A percentile compares a stretch with the other conserved stretches of the same genome.
phyloP scores from a whole-genome alignment of 2,113 vertebrate species.

The Stegastes partitus region DNA sequence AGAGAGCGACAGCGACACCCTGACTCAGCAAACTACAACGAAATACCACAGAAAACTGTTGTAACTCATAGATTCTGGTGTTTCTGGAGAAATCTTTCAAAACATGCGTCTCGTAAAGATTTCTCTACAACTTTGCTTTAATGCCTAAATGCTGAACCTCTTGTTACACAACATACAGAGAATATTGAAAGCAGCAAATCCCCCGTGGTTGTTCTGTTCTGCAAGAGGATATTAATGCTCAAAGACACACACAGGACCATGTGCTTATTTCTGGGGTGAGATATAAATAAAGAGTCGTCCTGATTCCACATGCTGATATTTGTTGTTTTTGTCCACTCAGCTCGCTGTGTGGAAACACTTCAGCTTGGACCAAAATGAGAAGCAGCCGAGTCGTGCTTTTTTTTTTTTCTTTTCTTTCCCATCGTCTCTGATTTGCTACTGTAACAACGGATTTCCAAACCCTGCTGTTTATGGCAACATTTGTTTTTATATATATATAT shows the following conservation, averaged over 20 bases:
- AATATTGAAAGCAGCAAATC: too few relatives aligned
- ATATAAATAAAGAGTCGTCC: neutral
- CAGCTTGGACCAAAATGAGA: too few relatives aligned
- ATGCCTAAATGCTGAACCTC: neutral
- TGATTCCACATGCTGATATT: neutral
- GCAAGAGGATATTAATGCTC: neutral
- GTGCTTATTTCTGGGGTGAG: neutral
- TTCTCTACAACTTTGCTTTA: neutral
- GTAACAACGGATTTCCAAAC: constrained; percentile 30
- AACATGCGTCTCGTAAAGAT: neutral
- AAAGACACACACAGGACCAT: neutral
- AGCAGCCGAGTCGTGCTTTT: too few relatives aligned
- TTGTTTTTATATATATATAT: neutral
- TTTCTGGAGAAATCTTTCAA: too few relatives aligned
- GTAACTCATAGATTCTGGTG: too few relatives aligned
- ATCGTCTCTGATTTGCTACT: too few relatives aligned
- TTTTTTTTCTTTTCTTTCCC: too few relatives aligned
- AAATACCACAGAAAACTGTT: too few relatives aligned
- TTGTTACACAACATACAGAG: neutral
- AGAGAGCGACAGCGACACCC: too few relatives aligned
- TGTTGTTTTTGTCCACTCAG: neutral
- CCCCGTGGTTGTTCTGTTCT: neutral
- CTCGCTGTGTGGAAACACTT: too few relatives aligned
- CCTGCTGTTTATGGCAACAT: constrained; percentile 48
- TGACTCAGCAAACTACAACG: too few relatives aligned